phyloP scores from a whole-genome alignment of 2,113 vertebrate species.

The Notarius quadriscutis region DNA sequence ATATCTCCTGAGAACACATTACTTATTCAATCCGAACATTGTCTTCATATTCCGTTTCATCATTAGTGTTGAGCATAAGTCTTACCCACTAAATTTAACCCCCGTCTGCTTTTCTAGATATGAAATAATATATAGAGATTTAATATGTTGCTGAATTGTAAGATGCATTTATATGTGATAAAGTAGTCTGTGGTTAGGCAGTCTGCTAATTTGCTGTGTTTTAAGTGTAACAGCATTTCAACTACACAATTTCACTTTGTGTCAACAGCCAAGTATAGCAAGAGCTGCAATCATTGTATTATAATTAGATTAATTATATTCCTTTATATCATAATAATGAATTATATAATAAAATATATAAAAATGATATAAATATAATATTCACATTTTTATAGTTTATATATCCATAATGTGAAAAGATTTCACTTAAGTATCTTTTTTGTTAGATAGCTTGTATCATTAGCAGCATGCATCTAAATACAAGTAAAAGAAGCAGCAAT shows the following conservation, averaged over 20 bases:
- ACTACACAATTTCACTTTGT: neutral
- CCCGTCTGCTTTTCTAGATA: neutral
- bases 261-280: neutral
- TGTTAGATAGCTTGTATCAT: neutral
- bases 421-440: neutral
- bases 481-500: neutral
- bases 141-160: no score
- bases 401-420: neutral
- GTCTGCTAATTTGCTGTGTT: no score
- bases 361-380: neutral
- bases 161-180: neutral
- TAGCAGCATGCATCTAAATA: neutral
- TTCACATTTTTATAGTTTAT: neutral
- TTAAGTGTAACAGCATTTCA: no score
- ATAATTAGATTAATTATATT: neutral
- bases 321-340: neutral
- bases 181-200: neutral
- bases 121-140: neutral
- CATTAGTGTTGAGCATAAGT: neutral
- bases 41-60: neutral
- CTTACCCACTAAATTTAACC: neutral
- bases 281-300: neutral
- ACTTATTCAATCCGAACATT: neutral
- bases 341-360: neutral
- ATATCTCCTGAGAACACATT: neutral